Percentiles rank a stretch among this genome's conserved stretches.
These are phyloP conservation scores for Ichneumoninae sp. DNA, from an alignment of 2,888 invertebrate species.

Conservation along the genomic window DNA sequence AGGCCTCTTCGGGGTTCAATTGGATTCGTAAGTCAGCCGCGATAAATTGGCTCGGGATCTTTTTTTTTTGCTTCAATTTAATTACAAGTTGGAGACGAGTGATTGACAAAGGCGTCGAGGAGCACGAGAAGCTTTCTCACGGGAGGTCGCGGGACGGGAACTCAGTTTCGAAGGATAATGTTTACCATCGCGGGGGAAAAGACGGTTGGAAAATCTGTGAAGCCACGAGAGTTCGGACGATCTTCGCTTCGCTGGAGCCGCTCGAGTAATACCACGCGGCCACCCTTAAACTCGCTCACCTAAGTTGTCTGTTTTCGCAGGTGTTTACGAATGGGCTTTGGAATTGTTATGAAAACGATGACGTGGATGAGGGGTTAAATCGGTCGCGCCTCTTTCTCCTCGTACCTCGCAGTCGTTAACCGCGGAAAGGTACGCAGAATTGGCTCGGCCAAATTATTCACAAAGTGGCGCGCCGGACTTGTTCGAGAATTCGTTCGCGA, in stretches of 20 bases:
- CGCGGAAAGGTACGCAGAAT: not conserved
- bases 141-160: not conserved
- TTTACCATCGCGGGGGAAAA: slow-evolving; percentile 73
- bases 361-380: not conserved
- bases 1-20: slow-evolving; percentile 13
- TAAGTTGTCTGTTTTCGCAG: slow-evolving; percentile 43
- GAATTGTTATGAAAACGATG: slow-evolving; percentile 42
- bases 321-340: slow-evolving; percentile 47
- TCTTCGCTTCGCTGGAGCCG: not conserved
- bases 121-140: not conserved
- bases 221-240: not conserved
- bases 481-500: slow-evolving; percentile 24
- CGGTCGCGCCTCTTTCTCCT: not conserved
- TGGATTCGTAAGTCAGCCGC: not conserved
- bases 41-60: not conserved
- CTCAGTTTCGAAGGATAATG: slow-evolving; percentile 72
- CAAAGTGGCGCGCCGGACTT: not conserved
- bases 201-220: slow-evolving; percentile 74
- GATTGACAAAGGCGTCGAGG: not conserved
- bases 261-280: slow-evolving; percentile 24
- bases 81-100: not conserved
- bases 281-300: slow-evolving; percentile 12
- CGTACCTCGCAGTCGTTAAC: not conserved
- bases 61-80: slow-evolving; percentile 10
- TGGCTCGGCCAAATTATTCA: slow-evolving; percentile 31